Conservation (phyloP, 1,140 invertebrate genomes). For the Macrobrachium rosenbergii region DNA sequence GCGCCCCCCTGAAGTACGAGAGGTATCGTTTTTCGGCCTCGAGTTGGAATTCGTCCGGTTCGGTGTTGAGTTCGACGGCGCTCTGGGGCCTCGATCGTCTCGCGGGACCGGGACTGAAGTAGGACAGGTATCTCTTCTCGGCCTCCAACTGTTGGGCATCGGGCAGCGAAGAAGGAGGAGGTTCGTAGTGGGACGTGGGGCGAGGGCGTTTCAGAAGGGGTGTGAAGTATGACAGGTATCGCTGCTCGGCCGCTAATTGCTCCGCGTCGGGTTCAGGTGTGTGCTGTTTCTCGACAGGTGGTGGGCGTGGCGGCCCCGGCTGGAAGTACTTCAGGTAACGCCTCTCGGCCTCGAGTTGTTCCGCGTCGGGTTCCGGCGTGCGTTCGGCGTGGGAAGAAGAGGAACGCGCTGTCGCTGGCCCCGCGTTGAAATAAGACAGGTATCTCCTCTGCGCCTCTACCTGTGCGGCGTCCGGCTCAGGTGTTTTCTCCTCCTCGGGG, state of each 20-base stretch:
- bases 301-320: constrained; percentile 51
- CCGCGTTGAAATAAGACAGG: constrained; percentile 59
- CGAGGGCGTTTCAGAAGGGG: not conserved
- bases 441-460: constrained; percentile 60
- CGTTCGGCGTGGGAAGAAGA: constrained; percentile 2
- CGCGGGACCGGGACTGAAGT: constrained; percentile 43
- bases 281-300: not conserved
- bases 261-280: constrained; percentile 23
- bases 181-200: not conserved
- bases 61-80: not conserved
- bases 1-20: constrained; percentile 63
- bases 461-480: constrained; percentile 54
- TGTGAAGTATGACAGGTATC: constrained; percentile 17
- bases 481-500: constrained; percentile 17
- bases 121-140: constrained; percentile 25
- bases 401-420: constrained; percentile 31
- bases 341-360: constrained; percentile 41
- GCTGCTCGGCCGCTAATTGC: constrained; percentile 3
- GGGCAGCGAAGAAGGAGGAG: constrained; percentile 13
- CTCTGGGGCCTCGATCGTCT: not conserved
- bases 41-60: constrained; percentile 36
- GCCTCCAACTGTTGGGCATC: constrained; percentile 37
- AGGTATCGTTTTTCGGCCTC: constrained; percentile 53
- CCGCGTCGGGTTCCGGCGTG: constrained; percentile 29
- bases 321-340: constrained; percentile 61